Evolutionary conservation across 2,888 invertebrate genomes (phyloP), one percentile per base, ranked within the genome.

Genomic region (Xestobium rufovillosum): DNA sequence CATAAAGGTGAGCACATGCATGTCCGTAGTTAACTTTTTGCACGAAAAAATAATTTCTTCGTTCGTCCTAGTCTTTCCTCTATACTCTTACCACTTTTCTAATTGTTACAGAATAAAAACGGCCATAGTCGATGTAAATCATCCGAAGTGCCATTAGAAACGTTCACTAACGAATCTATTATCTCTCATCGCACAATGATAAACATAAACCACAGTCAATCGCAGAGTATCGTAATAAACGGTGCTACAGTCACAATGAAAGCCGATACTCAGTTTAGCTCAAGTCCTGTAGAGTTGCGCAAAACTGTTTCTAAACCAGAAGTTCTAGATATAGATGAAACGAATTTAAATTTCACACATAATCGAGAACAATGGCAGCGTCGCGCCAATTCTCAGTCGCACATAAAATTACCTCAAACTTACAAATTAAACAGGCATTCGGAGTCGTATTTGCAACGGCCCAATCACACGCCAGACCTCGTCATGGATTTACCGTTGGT

Each of bases 401-500:
- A 58, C 30, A 55, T 59, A 31, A 54, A 67, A 63, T 34, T 57
- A 39, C 44, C 51, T 39, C 9, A 45, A 14, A 46, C 52, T 3
- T 23, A 57, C 46, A 63, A 64, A 30, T 51, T 64, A 3, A 69
- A 69, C 31, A 47, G 56, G 47, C 60, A 48, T 52, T 68, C 59
- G 41, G 72, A 55, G 51, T 55, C 55, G 9, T 58, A 56, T 41
- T 41, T 56, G 23, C 60, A 60, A 39, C 50, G 62, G 34, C 71
- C 72, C 43, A 72, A 70, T 44, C 76, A 77, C 50, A 78, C 86
- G 16, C 87, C 88, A 2, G 88, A 87, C 67, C 70, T 87, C 39
- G 87, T 88, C 45, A 80, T 86, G 78, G 87, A 85, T 65, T 67
- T 87, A 50, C 87, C 87, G n/a, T 67, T 78, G 46, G 66, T 59